These are phyloP conservation scores for Coreius guichenoti DNA, from an alignment of 2,797 vertebrate species.

Conservation along the genomic window DNA sequence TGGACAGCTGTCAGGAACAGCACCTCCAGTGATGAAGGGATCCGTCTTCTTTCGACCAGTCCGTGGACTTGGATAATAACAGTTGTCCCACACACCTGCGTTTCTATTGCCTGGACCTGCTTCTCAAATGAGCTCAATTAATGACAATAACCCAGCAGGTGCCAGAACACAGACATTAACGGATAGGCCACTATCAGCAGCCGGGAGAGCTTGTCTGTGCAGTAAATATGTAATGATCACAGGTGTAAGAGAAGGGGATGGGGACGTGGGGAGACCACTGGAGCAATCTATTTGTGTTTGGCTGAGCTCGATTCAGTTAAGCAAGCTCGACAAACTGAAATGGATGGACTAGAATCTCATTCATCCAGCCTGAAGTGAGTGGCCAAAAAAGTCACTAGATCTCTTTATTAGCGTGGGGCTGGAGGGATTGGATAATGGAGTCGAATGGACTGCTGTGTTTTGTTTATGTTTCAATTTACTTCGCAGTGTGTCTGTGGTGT, in stretches of 20 bases:
- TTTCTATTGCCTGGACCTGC: constrained; percentile 81
- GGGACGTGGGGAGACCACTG: constrained; percentile 67
- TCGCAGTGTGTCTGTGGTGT: background rate
- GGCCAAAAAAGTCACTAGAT: constrained; percentile 58
- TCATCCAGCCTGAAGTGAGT: constrained; percentile 49
- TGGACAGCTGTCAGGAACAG: constrained; percentile 72
- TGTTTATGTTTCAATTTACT: constrained; percentile 46
- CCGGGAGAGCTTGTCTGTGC: constrained; percentile 66
- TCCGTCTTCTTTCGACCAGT: constrained; percentile 71
- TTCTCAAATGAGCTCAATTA: constrained; percentile 85
- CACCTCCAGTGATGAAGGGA: constrained; percentile 72
- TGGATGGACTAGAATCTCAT: constrained; percentile 74
- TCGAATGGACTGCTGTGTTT: constrained; percentile 42
- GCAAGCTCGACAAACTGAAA: constrained; percentile 80
- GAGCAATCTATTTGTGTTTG: constrained; percentile 83
- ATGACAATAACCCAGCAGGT: constrained; percentile 87
- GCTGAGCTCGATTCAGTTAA: constrained; percentile 76
- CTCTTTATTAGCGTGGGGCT: constrained; percentile 54
- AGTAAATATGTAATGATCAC: constrained; percentile 88
- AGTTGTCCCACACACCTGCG: constrained; percentile 85
- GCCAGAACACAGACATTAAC: constrained; percentile 83
- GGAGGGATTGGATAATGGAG: constrained; percentile 31
- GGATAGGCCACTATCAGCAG: constrained; percentile 80
- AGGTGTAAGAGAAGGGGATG: constrained; percentile 77
- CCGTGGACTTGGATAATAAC: constrained; percentile 77